Percentiles rank a stretch among this genome's conserved stretches.
Conservation (phyloP, 2,888 invertebrate species). For the Metellina segmentata region DNA sequence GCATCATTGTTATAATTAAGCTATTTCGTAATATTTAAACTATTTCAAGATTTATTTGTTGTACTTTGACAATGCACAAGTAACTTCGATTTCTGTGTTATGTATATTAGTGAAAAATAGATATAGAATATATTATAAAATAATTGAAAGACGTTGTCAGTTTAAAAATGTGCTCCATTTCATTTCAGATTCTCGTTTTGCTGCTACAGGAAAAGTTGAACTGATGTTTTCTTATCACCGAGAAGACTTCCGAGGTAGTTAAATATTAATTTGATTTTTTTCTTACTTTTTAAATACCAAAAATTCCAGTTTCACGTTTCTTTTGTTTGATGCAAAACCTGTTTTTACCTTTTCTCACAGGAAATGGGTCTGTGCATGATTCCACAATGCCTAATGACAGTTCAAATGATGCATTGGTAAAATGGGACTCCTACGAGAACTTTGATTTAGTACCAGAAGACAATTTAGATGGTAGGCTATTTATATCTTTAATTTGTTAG, state of each 20-base stretch:
- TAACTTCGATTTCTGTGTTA: too few species aligned
- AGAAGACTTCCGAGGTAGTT: constrained; percentile 76
- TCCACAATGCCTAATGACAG: constrained; percentile 81
- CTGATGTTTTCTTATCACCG: constrained; percentile 87
- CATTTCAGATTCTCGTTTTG: constrained; percentile 88
- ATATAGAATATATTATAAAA: too few species aligned
- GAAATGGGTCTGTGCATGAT: constrained; percentile 78
- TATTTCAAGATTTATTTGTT: too few species aligned
- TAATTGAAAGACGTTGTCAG: too few species aligned
- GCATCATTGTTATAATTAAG: too few species aligned
- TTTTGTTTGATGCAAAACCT: neutral
- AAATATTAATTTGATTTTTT: too few species aligned
- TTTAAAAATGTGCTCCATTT: neutral
- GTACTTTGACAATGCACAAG: too few species aligned
- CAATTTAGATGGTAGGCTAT: constrained; percentile 78
- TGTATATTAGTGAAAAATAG: too few species aligned
- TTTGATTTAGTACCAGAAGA: constrained; percentile 80
- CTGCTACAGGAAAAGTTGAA: constrained; percentile 91
- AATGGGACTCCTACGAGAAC: constrained; percentile 90
- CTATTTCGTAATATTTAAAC: too few species aligned
- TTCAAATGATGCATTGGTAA: constrained; percentile 85
- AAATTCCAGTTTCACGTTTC: neutral
- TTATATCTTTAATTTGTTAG: neutral
- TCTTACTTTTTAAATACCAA: neutral
- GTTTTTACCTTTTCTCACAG: constrained; percentile 15